phyloP scores from a whole-genome alignment of 2,797 vertebrate species.

The Melanotaenia pygmaea region DNA sequence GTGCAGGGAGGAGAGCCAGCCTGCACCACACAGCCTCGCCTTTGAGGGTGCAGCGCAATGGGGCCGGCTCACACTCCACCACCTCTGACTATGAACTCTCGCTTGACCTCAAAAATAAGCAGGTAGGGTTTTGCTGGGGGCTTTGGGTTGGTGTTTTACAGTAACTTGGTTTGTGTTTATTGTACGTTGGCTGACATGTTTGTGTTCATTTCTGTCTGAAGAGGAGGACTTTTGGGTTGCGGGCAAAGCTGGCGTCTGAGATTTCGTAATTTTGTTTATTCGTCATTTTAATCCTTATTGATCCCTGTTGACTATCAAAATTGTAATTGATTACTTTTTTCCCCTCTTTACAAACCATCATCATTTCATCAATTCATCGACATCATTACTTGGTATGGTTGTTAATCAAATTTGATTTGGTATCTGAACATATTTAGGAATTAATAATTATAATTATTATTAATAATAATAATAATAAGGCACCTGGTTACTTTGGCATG shows the following conservation, averaged over 20 bases:
- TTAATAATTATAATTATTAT: background rate
- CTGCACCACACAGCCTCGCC: constrained; percentile 93
- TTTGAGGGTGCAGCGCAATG: constrained; percentile 91
- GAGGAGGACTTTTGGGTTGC: constrained; percentile 34
- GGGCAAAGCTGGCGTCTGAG: constrained; percentile 24
- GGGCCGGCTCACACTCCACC: constrained; percentile 91
- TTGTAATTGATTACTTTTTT: constrained; percentile 41
- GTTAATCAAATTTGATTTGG: constrained; percentile 22
- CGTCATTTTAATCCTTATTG: constrained; percentile 14
- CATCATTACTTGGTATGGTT: constrained; percentile 43
- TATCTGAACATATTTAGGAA: background rate
- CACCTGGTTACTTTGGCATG: background rate
- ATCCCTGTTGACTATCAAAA: constrained; percentile 23
- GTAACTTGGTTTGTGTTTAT: constrained; percentile 53
- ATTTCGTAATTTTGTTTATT: constrained; percentile 8
- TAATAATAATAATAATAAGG: background rate
- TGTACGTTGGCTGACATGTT: constrained; percentile 67
- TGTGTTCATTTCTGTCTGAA: constrained; percentile 52
- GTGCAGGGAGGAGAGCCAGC: constrained; percentile 88
- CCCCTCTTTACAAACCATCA: constrained; percentile 49
- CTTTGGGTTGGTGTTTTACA: constrained; percentile 50
- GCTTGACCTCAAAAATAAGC: constrained; percentile 99
- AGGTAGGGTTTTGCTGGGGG: constrained; percentile 87
- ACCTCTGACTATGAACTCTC: constrained; percentile 98
- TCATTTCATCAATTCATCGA: constrained; percentile 61